Conservation (phyloP, 2,797 vertebrate genomes). For the Clarias pachynema region DNA sequence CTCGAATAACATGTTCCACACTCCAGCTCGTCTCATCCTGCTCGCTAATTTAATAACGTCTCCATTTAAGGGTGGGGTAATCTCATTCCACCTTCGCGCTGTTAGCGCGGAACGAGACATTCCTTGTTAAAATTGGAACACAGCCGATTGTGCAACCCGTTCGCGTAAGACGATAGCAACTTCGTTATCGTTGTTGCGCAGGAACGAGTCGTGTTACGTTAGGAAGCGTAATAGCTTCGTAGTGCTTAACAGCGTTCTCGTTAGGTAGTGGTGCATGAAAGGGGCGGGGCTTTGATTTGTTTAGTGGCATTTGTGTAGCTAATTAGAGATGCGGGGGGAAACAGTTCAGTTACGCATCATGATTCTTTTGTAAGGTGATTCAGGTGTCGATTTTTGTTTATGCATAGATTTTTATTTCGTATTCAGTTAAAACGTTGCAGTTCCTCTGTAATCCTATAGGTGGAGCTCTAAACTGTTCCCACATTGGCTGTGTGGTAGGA, state of each 20-base stretch:
- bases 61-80: slow-evolving; percentile 16
- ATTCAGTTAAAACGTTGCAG: too few species aligned
- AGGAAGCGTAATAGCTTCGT: not conserved
- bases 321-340: too few species aligned
- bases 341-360: too few species aligned
- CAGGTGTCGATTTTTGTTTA: too few species aligned
- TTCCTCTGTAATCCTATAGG: too few species aligned
- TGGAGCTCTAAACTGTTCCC: too few species aligned
- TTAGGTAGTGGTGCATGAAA: not conserved
- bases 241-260: not conserved
- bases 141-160: not conserved
- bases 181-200: not conserved
- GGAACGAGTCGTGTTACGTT: not conserved
- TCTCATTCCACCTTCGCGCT: not conserved
- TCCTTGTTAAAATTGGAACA: not conserved
- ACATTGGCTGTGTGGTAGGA: too few species aligned
- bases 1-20: slow-evolving; percentile 26
- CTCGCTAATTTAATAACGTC: slow-evolving; percentile 33
- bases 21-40: slow-evolving; percentile 19
- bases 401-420: too few species aligned
- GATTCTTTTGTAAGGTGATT: too few species aligned
- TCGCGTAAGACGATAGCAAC: not conserved
- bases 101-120: not conserved
- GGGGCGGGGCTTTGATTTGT: not conserved
- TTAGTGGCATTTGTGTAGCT: too few species aligned